Base-by-base conservation (phyloP, 2,888 invertebrate species). In the Chalcis sispes region DNA sequence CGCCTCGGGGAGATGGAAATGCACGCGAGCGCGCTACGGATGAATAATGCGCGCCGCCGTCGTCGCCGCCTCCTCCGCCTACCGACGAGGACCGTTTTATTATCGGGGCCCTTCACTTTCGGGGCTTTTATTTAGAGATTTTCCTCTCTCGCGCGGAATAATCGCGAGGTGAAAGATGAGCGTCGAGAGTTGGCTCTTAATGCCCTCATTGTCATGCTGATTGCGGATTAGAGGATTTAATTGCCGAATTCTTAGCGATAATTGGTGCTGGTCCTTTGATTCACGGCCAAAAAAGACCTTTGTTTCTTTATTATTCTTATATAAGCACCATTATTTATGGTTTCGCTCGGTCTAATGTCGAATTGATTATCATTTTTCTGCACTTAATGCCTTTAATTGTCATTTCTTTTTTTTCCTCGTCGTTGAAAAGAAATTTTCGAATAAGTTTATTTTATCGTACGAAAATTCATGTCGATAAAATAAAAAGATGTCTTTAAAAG, bases 171-270 rank as follows among this genome's bases (percentile, higher is more conserved):
- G 54, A 62, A 15, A 5, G 32, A n/a, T 23, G 10, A 42, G 42
- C 8, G 5, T 13, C 8, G 2, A 42, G 25, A 13, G 20, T 27
- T 27, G 20, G 7, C 20, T 15, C n/a, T 20, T 46, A 27, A 54
- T 66, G 27, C 32, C 56, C 40, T 42, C 61, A 62, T 71, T 71
- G 42, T 62, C 18, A 54, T 27, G 61, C 13, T 52, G 52, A 62
- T 71, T 62, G 20, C 61, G 61, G 52, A 71, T 71, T 52, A 27
- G 29, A 25, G 52, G 40, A 20, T 48, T 50, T 50, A 61, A 46
- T 69, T 69, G 29, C 42, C 4, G 40, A 25, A 65, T 66, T 13
- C 42, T 15, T 2, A 2, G 15, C 13, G 42, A 42, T 42, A 4
- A 42, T 42, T 42, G 42, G 15, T 42, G 40, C 42, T 46, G 25